phyloP scores from a whole-genome alignment of 2,888 invertebrate genomes.

The Autographa gamma region DNA sequence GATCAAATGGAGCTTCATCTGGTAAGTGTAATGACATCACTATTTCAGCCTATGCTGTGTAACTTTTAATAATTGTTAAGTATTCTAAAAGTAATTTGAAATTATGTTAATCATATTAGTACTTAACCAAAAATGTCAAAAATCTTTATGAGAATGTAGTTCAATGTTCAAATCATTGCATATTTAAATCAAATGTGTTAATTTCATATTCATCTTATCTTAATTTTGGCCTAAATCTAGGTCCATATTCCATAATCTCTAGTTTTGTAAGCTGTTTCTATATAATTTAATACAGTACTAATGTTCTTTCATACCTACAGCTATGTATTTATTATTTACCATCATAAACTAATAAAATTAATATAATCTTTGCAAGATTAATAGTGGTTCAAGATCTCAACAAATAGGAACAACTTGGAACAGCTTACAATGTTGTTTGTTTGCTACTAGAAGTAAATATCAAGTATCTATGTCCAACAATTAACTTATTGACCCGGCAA shows the following conservation, averaged over 20 bases:
- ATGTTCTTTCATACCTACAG: not conserved
- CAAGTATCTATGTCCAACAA: slow-evolving; percentile 65
- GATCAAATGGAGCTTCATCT: slow-evolving; percentile 98
- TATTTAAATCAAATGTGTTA: not conserved
- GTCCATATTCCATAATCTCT: not conserved
- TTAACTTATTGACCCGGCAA: slow-evolving; percentile 83
- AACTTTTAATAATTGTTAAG: not conserved
- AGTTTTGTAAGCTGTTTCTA: not conserved
- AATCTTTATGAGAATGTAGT: too few relatives aligned
- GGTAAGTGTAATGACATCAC: slow-evolving; percentile 85
- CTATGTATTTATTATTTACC: not conserved
- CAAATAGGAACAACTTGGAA: slow-evolving; percentile 10
- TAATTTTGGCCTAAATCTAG: too few relatives aligned
- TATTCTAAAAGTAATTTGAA: too few relatives aligned
- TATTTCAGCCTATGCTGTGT: not conserved
- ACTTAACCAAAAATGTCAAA: too few relatives aligned
- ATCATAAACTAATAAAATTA: not conserved
- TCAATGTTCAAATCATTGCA: too few relatives aligned
- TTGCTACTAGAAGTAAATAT: slow-evolving; percentile 54
- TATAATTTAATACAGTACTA: not conserved
- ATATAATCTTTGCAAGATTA: not conserved
- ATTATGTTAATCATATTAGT: too few relatives aligned
- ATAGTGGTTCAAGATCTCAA: not conserved
- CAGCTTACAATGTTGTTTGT: slow-evolving; percentile 53
- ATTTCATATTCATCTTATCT: not conserved